phyloP scores from a whole-genome alignment of 2,113 vertebrate genomes.

The rabbit (Oryctolagus cuniculus) region mOryCun1.1 NC_091441.1:97774501-97775000 shows the following conservation, averaged over 20 bases:
- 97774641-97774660: neutral
- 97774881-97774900: neutral
- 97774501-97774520: slow-evolving; percentile 33
- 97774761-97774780: too few relatives aligned
- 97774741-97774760: too few relatives aligned
- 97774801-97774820: too few relatives aligned
- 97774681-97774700: too few relatives aligned
- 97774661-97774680: neutral
- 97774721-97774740: too few relatives aligned
- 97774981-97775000: too few relatives aligned
- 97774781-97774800: too few relatives aligned
- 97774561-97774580: accelerated
- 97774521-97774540: slow-evolving; percentile 75
- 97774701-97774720: too few relatives aligned
- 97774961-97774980: too few relatives aligned
- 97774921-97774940: neutral
- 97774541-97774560: slow-evolving; percentile 74
- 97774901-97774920: neutral
- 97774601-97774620: slow-evolving; percentile 48
- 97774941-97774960: neutral
- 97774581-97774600: slow-evolving; percentile 31
- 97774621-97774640: neutral
- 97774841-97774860: neutral
- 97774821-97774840: too few relatives aligned
- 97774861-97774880: neutral